Evolutionary conservation across 2,888 invertebrate genomes (phyloP).

Genomic region (Polyommatus iphigenia): DNA sequence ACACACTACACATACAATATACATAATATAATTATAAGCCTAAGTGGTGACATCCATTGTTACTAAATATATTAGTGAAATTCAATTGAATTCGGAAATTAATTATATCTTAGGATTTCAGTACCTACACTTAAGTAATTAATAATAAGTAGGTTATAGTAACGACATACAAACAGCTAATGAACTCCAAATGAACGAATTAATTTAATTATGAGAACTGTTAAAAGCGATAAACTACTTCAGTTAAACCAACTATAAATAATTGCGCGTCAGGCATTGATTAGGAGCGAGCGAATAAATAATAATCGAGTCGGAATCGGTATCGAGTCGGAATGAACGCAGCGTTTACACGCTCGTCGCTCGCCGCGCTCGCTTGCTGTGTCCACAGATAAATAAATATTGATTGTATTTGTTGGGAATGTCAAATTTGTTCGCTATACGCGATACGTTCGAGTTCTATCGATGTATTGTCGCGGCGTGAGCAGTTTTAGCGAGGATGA

Average conservation of each 20-base stretch:
- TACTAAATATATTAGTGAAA: too few species aligned
- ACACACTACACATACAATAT: too few species aligned
- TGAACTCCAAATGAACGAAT: background rate
- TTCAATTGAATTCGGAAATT: too few species aligned
- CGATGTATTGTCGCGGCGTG: constrained; percentile 11
- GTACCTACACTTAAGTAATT: background rate
- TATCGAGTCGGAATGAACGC: constrained; percentile 44
- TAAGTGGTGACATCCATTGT: too few species aligned
- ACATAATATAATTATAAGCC: too few species aligned
- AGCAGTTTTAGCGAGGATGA: constrained; percentile 25
- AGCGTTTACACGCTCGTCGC: constrained; percentile 31
- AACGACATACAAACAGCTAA: background rate
- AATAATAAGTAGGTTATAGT: background rate
- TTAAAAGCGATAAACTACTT: constrained; percentile 33
- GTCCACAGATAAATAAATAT: constrained; percentile 36
- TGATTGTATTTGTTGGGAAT: constrained; percentile 30
- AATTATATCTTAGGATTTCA: background rate
- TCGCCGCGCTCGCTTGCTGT: constrained; percentile 11
- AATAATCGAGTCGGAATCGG: constrained; percentile 56
- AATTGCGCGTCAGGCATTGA: constrained; percentile 65
- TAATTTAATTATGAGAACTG: constrained; percentile 25
- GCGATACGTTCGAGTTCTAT: constrained; percentile 33
- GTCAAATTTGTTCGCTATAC: constrained; percentile 27
- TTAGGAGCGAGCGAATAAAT: constrained; percentile 70
- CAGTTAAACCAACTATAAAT: constrained; percentile 48